Evolutionary conservation across 1,140 invertebrate species (phyloP), one percentile per base, ranked within the genome.

Genomic region (Eueides isabella): DNA sequence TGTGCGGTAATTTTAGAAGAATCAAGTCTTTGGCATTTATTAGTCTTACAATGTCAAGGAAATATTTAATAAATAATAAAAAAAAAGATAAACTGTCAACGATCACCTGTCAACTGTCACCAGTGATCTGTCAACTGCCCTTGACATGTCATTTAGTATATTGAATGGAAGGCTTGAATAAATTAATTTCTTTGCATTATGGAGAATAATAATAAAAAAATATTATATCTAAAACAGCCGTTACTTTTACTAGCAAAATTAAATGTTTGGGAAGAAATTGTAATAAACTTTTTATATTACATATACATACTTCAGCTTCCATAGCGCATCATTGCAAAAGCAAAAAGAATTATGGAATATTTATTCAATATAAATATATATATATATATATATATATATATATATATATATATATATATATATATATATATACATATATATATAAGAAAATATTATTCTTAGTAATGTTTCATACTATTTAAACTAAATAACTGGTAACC

Each of bases 11-110:
- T 55, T 55, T 55, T 55, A 55, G 19, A 55, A 55, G 19, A 55
- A 23, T 55, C n/a, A 55, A 55, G 48, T 55, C 48, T 55, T 55
- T 55, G 48, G 48, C 48, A 55, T 55, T 55, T 55, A 55, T 55
- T 23, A 55, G 48, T 55, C 48, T 55, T 55, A 55, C 23, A 19
- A 55, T 55, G 48, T 55, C 48, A 55, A 55, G 48, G 23, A 23
- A 55, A 26, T 23, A 55, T 55, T 23, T 55, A 23, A 5, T n/a
- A 19, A 44, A 44, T 44, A 14, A 44, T n/a, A n/a, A 44, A 44
- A 19, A 44, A 41, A 12, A 41, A 2, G 12, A 12, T 38, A 16
- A 16, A 44, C 5, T 19, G n/a, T 44, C 5, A 55, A 55, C 2
- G 2, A 6, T 55, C 19, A 26, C 6, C 41, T 19, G 41, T 44